Conservation (phyloP, 2,113 vertebrate genomes). For the Eptatretus burgeri region DNA sequence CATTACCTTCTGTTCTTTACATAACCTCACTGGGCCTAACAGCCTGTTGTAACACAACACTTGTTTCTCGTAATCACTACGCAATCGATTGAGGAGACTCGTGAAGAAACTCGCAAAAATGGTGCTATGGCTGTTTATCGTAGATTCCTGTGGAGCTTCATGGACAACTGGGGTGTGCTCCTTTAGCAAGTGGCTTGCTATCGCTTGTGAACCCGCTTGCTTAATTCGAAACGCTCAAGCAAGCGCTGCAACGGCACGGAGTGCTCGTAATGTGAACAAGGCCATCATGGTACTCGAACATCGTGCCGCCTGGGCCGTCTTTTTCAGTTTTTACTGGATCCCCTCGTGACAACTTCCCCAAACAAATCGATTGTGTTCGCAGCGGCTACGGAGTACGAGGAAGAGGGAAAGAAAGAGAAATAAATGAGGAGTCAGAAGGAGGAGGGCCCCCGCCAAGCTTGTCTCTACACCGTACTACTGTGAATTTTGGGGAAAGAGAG, state of each 20-base stretch:
- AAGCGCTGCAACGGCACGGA: too few relatives aligned
- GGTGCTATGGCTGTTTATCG: background rate
- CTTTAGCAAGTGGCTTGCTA: too few relatives aligned
- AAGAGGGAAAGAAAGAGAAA: background rate
- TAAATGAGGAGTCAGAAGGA: background rate
- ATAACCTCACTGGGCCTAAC: background rate
- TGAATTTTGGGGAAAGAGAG: conserved; percentile 9
- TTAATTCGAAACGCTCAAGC: too few relatives aligned
- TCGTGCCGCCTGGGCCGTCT: background rate
- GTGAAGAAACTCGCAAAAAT: background rate
- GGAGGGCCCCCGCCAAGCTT: conserved; percentile 16
- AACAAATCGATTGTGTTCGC: too few relatives aligned
- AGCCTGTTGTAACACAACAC: background rate
- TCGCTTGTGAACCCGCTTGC: too few relatives aligned
- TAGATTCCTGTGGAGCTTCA: background rate
- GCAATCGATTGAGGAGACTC: background rate
- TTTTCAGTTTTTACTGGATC: background rate
- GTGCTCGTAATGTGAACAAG: too few relatives aligned
- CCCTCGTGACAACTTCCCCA: background rate
- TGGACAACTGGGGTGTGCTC: background rate
- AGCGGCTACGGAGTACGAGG: background rate
- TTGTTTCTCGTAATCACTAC: conserved; percentile 3
- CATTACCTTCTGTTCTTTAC: background rate
- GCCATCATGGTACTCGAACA: background rate
- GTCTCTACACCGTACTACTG: background rate